Evolutionary conservation across 2,888 invertebrate genomes (phyloP), one percentile per base, ranked within the genome.

Genomic region (Caenorhabditis sulstoni): DNA sequence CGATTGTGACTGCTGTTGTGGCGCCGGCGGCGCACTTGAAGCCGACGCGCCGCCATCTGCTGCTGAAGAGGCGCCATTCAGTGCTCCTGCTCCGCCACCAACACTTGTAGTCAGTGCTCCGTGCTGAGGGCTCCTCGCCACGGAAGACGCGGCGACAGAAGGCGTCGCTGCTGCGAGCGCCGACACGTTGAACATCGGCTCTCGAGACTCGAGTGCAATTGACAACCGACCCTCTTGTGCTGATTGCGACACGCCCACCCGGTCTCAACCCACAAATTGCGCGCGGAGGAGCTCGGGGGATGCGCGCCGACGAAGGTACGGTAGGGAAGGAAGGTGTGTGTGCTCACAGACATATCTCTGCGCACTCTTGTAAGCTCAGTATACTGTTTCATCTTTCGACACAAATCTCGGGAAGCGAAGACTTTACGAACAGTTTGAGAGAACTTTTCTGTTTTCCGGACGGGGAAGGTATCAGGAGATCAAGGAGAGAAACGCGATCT

Each of bases 131-230:
- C 58, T 29, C 45, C 66, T 75, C 35, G 66, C 71, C 35, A 65
- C 39, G n/a, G 78, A 55, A 41, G 75, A 64, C 39, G 70, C 62
- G 49, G 47, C 29, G 29, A 29, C n/a, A 50, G 71, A 61, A 65
- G 75, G 55, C 65, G 83, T 80, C 59, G 81, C 59, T 52, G 71
- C 76, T 49, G 81, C 80, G 58, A 84, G 82, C 68, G 81, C 73
- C 59, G 81, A 79, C 74, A 84, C 79, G 82, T 82, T 84, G 84
- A 84, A 84, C 84, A 84, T 84, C 64, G 61, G 75, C 68, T 68
- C 78, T 78, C 74, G 70, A 81, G 71, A 61, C 53, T 79, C 75
- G 77, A 81, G 83, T 79, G 83, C 83, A 81, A 81, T 83, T 83
- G 83, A 83, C 83, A 81, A 79, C 74, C 73, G 73, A 71, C 62